A percentile compares a stretch with the other conserved stretches of the same genome.
Conservation (phyloP, 2,888 invertebrate genomes). For the Bedellia somnulentella region DNA sequence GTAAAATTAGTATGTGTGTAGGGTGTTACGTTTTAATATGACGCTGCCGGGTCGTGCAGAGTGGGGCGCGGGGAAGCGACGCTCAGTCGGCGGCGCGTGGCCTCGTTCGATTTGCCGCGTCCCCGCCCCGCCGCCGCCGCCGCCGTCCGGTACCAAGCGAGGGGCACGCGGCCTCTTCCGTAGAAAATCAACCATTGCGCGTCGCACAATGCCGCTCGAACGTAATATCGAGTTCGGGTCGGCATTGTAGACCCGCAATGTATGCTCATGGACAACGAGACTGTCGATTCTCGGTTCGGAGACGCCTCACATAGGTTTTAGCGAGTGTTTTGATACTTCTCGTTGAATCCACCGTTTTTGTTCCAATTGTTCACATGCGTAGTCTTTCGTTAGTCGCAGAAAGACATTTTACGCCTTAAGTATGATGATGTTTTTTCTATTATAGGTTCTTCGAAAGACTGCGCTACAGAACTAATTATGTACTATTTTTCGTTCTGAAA, state of each 20-base stretch:
- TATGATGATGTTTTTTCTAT: no score
- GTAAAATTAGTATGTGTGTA: conserved; percentile 53
- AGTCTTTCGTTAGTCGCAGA: conserved; percentile 28
- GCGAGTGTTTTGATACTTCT: conserved; percentile 31
- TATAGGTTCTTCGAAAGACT: conserved; percentile 18
- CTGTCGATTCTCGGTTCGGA: conserved; percentile 13
- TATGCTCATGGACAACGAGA: conserved; percentile 14
- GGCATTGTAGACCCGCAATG: conserved; percentile 17
- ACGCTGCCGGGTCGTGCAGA: background rate
- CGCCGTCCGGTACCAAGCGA: conserved; percentile 30
- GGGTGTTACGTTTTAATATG: conserved; percentile 42
- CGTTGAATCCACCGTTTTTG: conserved; percentile 27
- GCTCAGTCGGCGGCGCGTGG: conserved; percentile 30
- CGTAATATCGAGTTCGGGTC: conserved; percentile 1
- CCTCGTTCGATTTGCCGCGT: conserved; percentile 39
- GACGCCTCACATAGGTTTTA: conserved; percentile 15
- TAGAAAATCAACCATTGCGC: conserved; percentile 34
- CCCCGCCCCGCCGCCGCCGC: conserved; percentile 12
- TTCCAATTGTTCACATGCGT: conserved; percentile 18
- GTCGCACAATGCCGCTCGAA: conserved; percentile 27
- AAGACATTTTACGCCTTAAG: no score
- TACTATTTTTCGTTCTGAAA: conserved; percentile 18
- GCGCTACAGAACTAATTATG: conserved; percentile 34
- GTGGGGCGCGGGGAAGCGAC: conserved; percentile 25
- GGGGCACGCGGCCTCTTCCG: conserved; percentile 34